Evolutionary conservation across 2,113 vertebrate species (phyloP).

Genomic region (human): GRCh38 chr7:46492501-46493000

Average conservation of each 20-base stretch:
- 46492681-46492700: not conserved
- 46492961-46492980: not conserved
- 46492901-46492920: not conserved
- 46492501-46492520: not conserved
- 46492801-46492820: not conserved
- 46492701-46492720: not conserved
- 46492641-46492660: not conserved
- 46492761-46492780: not conserved
- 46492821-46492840: not conserved
- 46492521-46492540: not conserved
- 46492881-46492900: not conserved
- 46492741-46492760: not conserved
- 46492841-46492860: not conserved
- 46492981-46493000: not conserved
- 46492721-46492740: not conserved
- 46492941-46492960: not conserved
- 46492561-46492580: not conserved
- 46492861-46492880: not conserved
- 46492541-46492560: not conserved
- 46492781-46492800: not conserved
- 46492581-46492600: too few species aligned
- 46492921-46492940: too few species aligned
- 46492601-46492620: not conserved
- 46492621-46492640: fast-evolving
- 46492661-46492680: not conserved